Percentiles rank a stretch among this genome's conserved stretches.
Evolutionary conservation across 2,797 vertebrate genomes (phyloP).

Genomic region (Sebastes itinus): DNA sequence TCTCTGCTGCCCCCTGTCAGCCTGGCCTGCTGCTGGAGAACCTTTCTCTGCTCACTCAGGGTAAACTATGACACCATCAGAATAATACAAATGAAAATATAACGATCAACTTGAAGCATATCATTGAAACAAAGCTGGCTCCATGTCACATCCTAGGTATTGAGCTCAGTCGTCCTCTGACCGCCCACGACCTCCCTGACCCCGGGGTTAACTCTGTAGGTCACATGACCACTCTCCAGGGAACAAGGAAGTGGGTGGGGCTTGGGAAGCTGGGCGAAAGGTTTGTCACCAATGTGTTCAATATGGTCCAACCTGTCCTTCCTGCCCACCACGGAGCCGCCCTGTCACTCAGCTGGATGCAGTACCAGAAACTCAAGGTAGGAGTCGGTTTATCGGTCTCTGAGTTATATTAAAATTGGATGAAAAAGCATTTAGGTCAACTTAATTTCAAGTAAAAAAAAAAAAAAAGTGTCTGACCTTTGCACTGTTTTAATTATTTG

Average conservation of each 20-base stretch:
- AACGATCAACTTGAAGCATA: neutral
- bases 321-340: slow-evolving; percentile 79
- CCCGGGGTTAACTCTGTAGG: slow-evolving; percentile 85
- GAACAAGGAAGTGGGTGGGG: slow-evolving; percentile 75
- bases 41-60: slow-evolving; percentile 82
- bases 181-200: slow-evolving; percentile 70
- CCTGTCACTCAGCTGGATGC: slow-evolving; percentile 87
- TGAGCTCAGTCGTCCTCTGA: slow-evolving; percentile 81
- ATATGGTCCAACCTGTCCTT: slow-evolving; percentile 82
- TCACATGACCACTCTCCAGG: slow-evolving; percentile 82
- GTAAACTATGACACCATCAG: slow-evolving; percentile 34
- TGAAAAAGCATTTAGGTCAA: neutral
- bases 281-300: slow-evolving; percentile 88
- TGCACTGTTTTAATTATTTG: neutral
- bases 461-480: neutral
- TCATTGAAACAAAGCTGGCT: neutral
- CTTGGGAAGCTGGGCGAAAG: slow-evolving; percentile 89
- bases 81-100: neutral
- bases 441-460: neutral
- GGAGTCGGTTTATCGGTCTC: neutral
- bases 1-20: slow-evolving; percentile 71
- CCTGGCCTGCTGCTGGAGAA: slow-evolving; percentile 87
- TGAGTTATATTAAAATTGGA: neutral
- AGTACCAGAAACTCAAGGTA: slow-evolving; percentile 94
- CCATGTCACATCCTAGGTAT: slow-evolving; percentile 35